Base-by-base conservation (phyloP, 2,888 invertebrate species). In the Morinoia aosen region DNA sequence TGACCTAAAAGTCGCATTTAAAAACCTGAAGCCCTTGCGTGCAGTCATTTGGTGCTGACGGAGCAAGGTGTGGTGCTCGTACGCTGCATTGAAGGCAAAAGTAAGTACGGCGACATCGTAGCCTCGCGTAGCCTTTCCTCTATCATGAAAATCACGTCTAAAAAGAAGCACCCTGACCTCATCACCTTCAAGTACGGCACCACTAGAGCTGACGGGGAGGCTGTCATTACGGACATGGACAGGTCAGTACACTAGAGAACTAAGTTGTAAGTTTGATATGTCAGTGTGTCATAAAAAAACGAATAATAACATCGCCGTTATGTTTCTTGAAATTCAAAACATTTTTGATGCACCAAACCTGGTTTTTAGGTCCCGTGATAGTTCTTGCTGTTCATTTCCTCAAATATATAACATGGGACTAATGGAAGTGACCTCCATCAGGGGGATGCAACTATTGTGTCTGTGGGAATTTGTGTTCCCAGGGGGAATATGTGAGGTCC, bases 101-200 rank as follows among this genome's bases (percentile, higher is more conserved):
- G 33, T 95, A 97, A 97, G 58, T 97, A 97, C 97, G 97, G 97
- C 1, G 97, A 97, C 96, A 97, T 98, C 48, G 95, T 99, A 97
- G 98, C 99, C 0, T 98, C 98, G 96, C 98, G 99, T 95, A 98
- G 99, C 0, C 97, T 99, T 95, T 98, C 99, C 4, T 98, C 98
- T 95, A 99, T 99, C 97, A 99, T 99, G 16, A 99, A 99, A 97
- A 99, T 99, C 96, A 99, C 99, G 0, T 99, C 99, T 25, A 99
- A 99, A 97, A 99, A 99, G 97, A 98, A 98, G 96, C 98, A 99
- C 97, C 99, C 99, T 0, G 99, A 99, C 97, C 97, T 99, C 97
- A 99, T 99, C 96, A 99, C 99, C 0, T 99, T 99, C 97, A 99
- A 99, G 97, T 99, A 99, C 97, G 99, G 99, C 10, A 98, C 98